Evolutionary conservation across 2,888 invertebrate species (phyloP).

Genomic region (Calameuta pallipes): DNA sequence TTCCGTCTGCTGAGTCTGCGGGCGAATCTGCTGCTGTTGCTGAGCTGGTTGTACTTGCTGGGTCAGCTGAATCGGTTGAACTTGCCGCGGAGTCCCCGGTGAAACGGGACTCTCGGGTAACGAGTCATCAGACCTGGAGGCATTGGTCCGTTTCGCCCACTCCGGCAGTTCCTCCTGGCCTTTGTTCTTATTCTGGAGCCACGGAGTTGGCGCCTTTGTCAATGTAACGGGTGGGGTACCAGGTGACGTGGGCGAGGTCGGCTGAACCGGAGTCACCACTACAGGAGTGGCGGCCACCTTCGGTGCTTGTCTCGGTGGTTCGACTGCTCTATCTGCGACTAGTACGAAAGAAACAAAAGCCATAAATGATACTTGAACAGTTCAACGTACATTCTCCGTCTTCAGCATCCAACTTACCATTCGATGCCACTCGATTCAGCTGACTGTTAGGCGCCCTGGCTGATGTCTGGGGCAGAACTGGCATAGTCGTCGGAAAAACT

Average conservation of each 20-base stretch:
- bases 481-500: conserved; percentile 70
- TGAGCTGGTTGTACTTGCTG: conserved; percentile 36
- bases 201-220: conserved; percentile 73
- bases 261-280: conserved; percentile 33
- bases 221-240: conserved; percentile 65
- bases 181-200: conserved; percentile 67
- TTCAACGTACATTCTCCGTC: background rate
- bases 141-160: conserved; percentile 65
- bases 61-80: conserved; percentile 35
- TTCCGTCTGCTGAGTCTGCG: conserved; percentile 41
- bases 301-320: conserved; percentile 45
- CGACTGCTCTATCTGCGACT: conserved; percentile 34
- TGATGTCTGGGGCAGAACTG: conserved; percentile 50
- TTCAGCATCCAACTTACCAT: conserved; percentile 26
- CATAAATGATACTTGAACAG: background rate
- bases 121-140: conserved; percentile 45
- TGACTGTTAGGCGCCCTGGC: conserved; percentile 12
- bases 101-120: conserved; percentile 63
- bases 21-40: conserved; percentile 36
- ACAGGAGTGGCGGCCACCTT: conserved; percentile 32
- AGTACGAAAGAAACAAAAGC: background rate
- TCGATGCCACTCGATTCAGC: conserved; percentile 35
- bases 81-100: conserved; percentile 63
- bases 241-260: conserved; percentile 55
- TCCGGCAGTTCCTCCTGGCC: conserved; percentile 67